Evolutionary conservation across 2,797 vertebrate species (phyloP).

Genomic region (Lagorchestes hirsutus): DNA sequence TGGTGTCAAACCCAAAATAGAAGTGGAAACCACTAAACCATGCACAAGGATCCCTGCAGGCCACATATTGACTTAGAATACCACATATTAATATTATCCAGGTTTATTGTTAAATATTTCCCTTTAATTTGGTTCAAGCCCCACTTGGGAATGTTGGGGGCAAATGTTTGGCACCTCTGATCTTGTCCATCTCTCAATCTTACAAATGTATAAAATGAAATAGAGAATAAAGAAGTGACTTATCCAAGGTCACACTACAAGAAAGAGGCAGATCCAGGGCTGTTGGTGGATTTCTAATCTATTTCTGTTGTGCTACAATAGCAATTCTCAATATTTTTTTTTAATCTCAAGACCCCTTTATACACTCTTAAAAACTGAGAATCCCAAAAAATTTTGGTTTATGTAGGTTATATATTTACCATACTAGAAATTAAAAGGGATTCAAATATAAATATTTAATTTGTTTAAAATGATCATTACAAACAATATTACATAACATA

Average conservation of each 20-base stretch:
- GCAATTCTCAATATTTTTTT: neutral
- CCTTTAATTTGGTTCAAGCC: neutral
- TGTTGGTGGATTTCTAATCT: neutral
- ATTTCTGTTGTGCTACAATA: neutral
- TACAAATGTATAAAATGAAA: neutral
- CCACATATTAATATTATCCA: neutral
- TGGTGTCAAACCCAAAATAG: neutral
- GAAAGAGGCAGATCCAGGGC: neutral
- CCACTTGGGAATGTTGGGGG: neutral
- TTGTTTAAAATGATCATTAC: neutral
- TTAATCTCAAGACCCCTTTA: neutral
- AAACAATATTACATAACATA: neutral
- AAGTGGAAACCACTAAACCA: neutral
- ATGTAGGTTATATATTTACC: neutral
- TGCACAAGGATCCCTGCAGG: neutral
- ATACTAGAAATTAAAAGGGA: neutral
- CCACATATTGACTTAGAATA: neutral
- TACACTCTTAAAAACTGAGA: neutral
- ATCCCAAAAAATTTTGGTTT: neutral
- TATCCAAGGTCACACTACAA: neutral
- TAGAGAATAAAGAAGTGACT: neutral
- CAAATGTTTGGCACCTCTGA: neutral
- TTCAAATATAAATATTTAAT: neutral
- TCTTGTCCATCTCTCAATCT: neutral
- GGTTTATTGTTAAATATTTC: neutral